Evolutionary conservation across 2,888 invertebrate genomes (phyloP), one percentile per base, ranked within the genome.

Genomic region (Aelia acuminata): DNA sequence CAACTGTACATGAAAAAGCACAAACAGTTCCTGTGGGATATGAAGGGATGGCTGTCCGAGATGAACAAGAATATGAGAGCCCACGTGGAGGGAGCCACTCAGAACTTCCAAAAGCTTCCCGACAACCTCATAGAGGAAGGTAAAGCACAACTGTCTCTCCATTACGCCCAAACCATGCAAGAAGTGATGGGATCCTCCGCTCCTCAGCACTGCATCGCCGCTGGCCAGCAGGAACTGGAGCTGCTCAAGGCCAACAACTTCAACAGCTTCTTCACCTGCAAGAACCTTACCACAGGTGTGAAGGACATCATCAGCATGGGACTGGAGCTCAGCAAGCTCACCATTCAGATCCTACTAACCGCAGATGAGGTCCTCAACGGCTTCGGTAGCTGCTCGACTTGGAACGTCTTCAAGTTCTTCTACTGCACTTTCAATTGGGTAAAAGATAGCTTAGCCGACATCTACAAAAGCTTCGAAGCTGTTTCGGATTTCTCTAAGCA

Each of bases 401-500:
- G 80, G 80, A 80, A 80, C 80, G 43, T 47, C 39, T 43, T 80
- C 80, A 80, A 80, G 80, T 80, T 80, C 80, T 43, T 80, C 43
- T 80, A 47, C n/a, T 80, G 80, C 5, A 80, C n/a, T 15, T 80
- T 80, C 43, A 47, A 47, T 8, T 80, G 80, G 80, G 80, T 80
- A 3, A 80, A 47, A 15, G n/a, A 80, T 11, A 35, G 43, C 22
- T 22, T 80, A 20, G n/a, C n/a, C 47, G 43, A 43, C 80, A 47
- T 80, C 11, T 80, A 80, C 80, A 80, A 47, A 22, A 47, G 43
- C 13, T n/a, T 80, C n/a, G 15, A 43, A n/a, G 80, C 80, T 15
- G 43, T 80, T 13, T 10, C 43, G 0, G n/a, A 43, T 3, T 80
- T 80, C 4, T 43, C 1, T 13, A 80, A 43, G 43, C 43, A 80